Evolutionary conservation across 2,113 vertebrate species (phyloP).

Genomic region (Eulacestoma nigropectus): DNA sequence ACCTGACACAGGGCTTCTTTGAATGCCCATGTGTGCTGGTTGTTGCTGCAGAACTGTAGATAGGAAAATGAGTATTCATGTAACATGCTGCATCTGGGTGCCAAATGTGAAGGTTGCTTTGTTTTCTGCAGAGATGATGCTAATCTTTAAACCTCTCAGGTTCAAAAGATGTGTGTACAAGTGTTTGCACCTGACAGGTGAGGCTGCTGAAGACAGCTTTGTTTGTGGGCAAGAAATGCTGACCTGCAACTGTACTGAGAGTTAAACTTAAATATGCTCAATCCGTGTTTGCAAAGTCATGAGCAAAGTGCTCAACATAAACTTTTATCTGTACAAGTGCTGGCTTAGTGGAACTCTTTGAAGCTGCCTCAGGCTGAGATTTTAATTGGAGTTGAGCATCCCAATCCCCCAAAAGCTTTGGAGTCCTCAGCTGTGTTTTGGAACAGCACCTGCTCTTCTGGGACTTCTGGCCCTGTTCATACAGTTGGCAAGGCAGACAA

Average conservation of each 20-base stretch:
- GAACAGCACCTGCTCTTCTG: constrained; percentile 7
- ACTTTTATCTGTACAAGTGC: not conserved
- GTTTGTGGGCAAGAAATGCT: not conserved
- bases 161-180: not conserved
- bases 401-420: not conserved
- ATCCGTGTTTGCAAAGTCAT: not conserved
- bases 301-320: not conserved
- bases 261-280: not conserved
- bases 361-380: not conserved
- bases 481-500: not conserved
- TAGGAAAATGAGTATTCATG: not conserved
- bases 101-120: not conserved
- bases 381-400: not conserved
- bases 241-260: not conserved
- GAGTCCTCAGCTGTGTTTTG: constrained; percentile 20
- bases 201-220: not conserved
- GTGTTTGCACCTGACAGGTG: not conserved
- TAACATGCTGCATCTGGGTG: fast-evolving
- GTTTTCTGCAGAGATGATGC: not conserved
- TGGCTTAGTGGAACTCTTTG: not conserved
- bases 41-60: not conserved
- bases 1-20: not conserved
- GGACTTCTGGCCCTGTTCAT: not conserved
- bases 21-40: not conserved
- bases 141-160: not conserved